Base-by-base conservation (phyloP, 2,113 vertebrate species). In the Notarius quadriscutis region DNA sequence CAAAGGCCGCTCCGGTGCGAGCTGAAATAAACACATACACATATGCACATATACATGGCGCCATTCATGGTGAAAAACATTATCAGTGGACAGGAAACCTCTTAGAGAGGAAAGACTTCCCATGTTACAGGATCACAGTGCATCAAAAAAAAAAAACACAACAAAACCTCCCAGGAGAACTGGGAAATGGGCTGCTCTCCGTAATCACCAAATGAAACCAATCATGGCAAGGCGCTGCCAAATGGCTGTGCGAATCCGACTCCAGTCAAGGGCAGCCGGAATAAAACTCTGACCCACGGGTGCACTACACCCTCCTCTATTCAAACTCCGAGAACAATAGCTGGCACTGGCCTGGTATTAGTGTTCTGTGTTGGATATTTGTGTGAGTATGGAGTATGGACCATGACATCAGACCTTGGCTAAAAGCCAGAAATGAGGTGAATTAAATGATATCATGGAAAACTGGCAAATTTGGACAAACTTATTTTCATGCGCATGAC, bases 61-160 rank as follows among this genome's bases (percentile, higher is more conserved):
- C 17, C 30, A 11, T 81, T 81, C 79, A 60, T 11, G 30, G 57
- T 48, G 18, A 62, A 81, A 81, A 62, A 18, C 57, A 25, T 62
- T 12, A 14, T 62, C 79, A 62, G 25, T 62, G 18, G 34, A 81
- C 85, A 85, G 78, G 53, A 88, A 87, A 69, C 14, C 25, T 53
- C 27, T 55, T n/a, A 65, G 18, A 85, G 60, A 80, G 60, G 83
- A 86, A 74, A 84, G 60, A 60, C 75, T 90, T 87, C 87, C 87
- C 82, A 86, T 85, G 86, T 85, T 87, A 89, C 65, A 89, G 83
- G 84, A 85, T 80, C 87, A 85, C 86, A 75, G 50, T 83, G 74
- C 18, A 62, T 50, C 58, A 71, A 63, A 65, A 82, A 51, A 84
- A 79, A 79, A 41, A 80, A 77, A 62, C 72, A 60, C 82, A 85